These are phyloP conservation scores for Drosophila longiperda DNA, from an alignment of 2,888 invertebrate species.

Conservation along the genomic window DNA sequence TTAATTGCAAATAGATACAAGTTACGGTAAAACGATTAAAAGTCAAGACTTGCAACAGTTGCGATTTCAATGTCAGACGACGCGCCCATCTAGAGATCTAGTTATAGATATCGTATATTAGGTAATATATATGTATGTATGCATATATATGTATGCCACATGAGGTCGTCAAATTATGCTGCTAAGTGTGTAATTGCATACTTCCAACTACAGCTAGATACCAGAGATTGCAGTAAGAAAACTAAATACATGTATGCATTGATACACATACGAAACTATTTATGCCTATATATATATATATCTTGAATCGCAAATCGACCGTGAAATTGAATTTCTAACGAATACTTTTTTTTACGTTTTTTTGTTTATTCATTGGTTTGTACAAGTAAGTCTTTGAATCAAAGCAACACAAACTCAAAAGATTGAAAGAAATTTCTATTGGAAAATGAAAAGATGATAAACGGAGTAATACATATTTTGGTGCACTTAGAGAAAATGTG, in stretches of 20 bases:
- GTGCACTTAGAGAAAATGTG: conserved; percentile 3
- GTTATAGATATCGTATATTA: conserved; percentile 5
- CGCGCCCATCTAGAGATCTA: conserved; percentile 48
- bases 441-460: conserved; percentile 24
- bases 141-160: conserved; percentile 29
- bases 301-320: conserved; percentile 76
- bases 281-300: conserved; percentile 29
- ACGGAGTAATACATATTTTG: neutral
- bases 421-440: conserved; percentile 4
- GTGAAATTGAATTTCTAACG: conserved; percentile 80
- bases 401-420: conserved; percentile 6
- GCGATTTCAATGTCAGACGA: conserved; percentile 61
- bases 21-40: conserved; percentile 49
- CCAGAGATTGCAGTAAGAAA: conserved; percentile 62
- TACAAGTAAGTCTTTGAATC: conserved; percentile 39
- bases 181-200: conserved; percentile 76
- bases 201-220: conserved; percentile 67
- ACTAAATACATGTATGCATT: conserved; percentile 34
- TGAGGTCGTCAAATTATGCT: conserved; percentile 61
- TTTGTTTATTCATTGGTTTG: conserved; percentile 19
- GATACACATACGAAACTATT: conserved; percentile 3
- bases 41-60: conserved; percentile 36
- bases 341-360: conserved; percentile 42
- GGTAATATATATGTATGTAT: neutral
- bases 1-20: conserved; percentile 68